Evolutionary conservation across 2,888 invertebrate genomes (phyloP), one percentile per base, ranked within the genome.

Genomic region (Pycnomerus fuliginosus): DNA sequence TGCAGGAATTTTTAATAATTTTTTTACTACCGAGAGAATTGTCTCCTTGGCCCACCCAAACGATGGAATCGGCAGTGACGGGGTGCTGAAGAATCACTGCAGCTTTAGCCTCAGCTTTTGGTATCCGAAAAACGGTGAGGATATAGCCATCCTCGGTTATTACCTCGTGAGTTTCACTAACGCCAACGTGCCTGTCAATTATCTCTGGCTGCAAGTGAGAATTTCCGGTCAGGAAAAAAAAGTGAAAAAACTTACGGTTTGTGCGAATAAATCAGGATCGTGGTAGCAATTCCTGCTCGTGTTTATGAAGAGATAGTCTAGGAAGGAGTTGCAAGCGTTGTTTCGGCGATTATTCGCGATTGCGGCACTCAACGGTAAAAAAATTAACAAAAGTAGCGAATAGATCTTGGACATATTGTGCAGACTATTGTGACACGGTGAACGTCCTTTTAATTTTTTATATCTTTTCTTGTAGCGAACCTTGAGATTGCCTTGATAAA

Each of bases 11-110:
- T 27, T 27, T 10, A 8, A 7, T 14, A 8, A 31, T n/a, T n/a
- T n/a, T n/a, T 31, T 5, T 5, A n/a, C 16, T 38, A 48, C 48
- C 48, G 10, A 45, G 22, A 2, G 48, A 45, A 15, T 48, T 23
- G 11, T 44, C 41, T 3, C 44, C 22, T 37, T 48, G 48, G 12
- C 38, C 28, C 8, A 48, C 20, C 29, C 29, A 48, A 13, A 44
- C 33, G 2, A 15, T 15, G n/a, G 44, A 38, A 16, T 33, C 11
- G 1, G 22, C 17, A 3, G 34, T 16, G 8, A 41, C 24, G 1
- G 41, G 33, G 8, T 41, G 41, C 10, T 33, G 28, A 1, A 41
- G 3, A 12, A 41, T 14, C 15, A 28, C 17, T 3, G 28, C 34
- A 3, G 16, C 28, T 22, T 22, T 41, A 4, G 33, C 20, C 8